Percentiles rank a stretch among this genome's conserved stretches.
Conservation (phyloP, 2,113 vertebrate genomes). For the Trochalopteron elliotii region DNA sequence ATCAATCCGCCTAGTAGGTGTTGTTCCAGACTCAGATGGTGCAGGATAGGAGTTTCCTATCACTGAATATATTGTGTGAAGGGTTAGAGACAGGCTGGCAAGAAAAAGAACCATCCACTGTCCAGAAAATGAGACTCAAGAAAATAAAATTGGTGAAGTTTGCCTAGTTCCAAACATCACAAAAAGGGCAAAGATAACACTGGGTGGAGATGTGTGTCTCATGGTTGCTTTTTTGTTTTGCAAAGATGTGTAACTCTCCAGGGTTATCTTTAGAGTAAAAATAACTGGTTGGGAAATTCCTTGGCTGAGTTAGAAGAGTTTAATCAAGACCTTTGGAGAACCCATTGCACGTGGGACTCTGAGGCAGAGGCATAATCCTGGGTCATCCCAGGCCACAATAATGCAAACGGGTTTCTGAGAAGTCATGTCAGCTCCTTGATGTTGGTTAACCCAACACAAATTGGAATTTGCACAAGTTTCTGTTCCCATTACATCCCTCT, state of each 20-base stretch:
- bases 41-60: not conserved
- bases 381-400: not conserved
- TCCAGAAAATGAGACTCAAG: not conserved
- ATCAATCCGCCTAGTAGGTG: not conserved
- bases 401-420: not conserved
- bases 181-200: constrained; percentile 11
- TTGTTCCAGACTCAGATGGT: not conserved
- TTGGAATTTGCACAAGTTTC: not conserved
- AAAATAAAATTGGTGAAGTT: not conserved
- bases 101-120: not conserved
- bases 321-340: constrained; percentile 16
- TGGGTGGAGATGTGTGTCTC: not conserved
- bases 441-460: not conserved
- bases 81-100: not conserved
- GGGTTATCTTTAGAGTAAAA: constrained; percentile 42
- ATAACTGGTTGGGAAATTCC: constrained; percentile 42
- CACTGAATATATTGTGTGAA: not conserved
- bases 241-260: not conserved
- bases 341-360: not conserved
- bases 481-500: not conserved
- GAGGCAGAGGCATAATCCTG: not conserved
- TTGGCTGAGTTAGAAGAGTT: constrained; percentile 15
- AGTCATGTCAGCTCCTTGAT: not conserved
- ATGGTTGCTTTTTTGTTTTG: constrained; percentile 12
- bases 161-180: not conserved